phyloP scores from a whole-genome alignment of 2,888 invertebrate species.

The Aphidoletes aphidimyza region DNA sequence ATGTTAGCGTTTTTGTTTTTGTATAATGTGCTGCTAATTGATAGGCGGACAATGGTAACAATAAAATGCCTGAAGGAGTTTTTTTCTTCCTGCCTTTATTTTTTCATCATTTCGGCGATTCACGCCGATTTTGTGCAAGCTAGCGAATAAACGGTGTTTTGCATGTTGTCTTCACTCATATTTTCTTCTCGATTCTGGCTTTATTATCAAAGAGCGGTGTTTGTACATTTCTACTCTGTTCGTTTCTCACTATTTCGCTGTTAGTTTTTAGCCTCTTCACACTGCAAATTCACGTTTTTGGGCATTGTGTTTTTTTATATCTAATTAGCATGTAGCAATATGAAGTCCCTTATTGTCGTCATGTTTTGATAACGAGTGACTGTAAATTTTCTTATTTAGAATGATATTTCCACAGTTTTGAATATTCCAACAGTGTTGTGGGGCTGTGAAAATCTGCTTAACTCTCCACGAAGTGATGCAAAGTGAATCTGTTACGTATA shows the following conservation, averaged over 20 bases:
- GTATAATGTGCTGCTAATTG: conserved; percentile 53
- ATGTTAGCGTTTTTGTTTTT: neutral
- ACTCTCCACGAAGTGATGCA: too few relatives aligned
- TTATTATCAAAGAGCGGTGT: neutral
- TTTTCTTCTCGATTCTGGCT: neutral
- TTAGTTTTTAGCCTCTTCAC: too few relatives aligned
- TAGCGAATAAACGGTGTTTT: neutral
- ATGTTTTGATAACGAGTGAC: conserved; percentile 50
- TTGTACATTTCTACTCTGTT: neutral
- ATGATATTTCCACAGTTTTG: conserved; percentile 10
- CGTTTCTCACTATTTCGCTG: neutral
- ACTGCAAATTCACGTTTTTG: too few relatives aligned
- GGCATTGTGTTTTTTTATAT: too few relatives aligned
- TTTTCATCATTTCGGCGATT: neutral
- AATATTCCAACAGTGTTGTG: too few relatives aligned
- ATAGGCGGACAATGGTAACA: conserved; percentile 53
- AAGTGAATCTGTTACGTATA: too few relatives aligned
- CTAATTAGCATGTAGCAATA: too few relatives aligned
- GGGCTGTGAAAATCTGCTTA: too few relatives aligned
- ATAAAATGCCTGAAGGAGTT: conserved; percentile 43
- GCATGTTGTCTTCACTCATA: neutral
- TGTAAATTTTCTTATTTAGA: too few relatives aligned
- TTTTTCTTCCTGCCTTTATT: conserved; percentile 50
- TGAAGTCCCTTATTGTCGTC: neutral
- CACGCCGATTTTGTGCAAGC: neutral